Conservation (phyloP, 2,797 vertebrate species). For the Mormyrops boulengeri region DNA sequence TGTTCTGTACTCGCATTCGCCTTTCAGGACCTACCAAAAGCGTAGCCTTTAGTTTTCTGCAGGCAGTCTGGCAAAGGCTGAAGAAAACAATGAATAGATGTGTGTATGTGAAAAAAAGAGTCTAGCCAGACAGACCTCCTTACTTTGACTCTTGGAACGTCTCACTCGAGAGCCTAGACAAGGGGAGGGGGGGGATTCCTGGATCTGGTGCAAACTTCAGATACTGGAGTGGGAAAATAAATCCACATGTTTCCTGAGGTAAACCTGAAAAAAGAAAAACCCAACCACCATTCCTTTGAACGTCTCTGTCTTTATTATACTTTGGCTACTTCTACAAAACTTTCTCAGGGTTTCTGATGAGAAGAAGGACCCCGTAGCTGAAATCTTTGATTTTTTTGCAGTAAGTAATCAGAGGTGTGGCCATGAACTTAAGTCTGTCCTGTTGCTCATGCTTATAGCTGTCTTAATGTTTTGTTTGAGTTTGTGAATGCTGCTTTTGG, state of each 20-base stretch:
- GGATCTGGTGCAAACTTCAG: slow-evolving; percentile 48
- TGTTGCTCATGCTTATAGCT: background rate
- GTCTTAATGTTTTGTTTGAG: slow-evolving; percentile 1
- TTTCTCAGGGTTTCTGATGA: slow-evolving; percentile 40
- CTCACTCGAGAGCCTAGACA: slow-evolving; percentile 10
- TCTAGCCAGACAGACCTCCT: slow-evolving; percentile 18
- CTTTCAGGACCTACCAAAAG: background rate
- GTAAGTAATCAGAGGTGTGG: background rate
- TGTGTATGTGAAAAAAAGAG: slow-evolving; percentile 1
- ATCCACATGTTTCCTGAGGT: slow-evolving; percentile 53
- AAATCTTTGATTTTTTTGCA: slow-evolving; percentile 2
- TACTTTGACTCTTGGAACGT: slow-evolving; percentile 21
- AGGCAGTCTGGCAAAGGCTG: background rate
- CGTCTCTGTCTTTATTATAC: slow-evolving; percentile 42
- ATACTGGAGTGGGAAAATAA: slow-evolving; percentile 48
- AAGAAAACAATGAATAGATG: slow-evolving; percentile 24
- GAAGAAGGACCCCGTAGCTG: slow-evolving; percentile 11
- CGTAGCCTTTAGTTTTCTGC: slow-evolving; percentile 11
- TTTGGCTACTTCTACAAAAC: slow-evolving; percentile 41
- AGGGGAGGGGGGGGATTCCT: slow-evolving; percentile 54
- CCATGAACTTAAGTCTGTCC: background rate
- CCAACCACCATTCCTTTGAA: slow-evolving; percentile 41
- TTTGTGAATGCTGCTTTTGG: background rate
- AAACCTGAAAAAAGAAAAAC: slow-evolving; percentile 38
- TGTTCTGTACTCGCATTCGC: background rate